Conservation (phyloP, 35 echinoderm and acorn worm genomes). For the Heliocidaris erythrogramma region DNA sequence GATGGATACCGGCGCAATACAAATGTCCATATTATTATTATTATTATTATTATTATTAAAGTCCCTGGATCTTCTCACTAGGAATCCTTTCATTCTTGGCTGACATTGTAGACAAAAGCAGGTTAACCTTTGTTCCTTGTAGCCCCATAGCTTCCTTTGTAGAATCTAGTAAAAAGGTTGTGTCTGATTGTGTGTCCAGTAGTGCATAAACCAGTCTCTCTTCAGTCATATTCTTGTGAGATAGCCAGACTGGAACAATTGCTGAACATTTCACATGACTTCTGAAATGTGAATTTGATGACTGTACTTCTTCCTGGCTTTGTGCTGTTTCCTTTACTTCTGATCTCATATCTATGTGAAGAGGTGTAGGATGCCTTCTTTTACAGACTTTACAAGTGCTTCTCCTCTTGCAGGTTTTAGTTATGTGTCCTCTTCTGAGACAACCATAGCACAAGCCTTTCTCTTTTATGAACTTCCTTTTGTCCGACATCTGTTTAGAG, state of each 20-base stretch:
- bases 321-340: neutral
- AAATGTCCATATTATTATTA: too few relatives aligned
- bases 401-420: slow-evolving; percentile 58
- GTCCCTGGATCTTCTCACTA: slow-evolving; percentile 33
- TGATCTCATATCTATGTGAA: slow-evolving; percentile 42
- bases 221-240: neutral
- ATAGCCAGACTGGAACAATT: slow-evolving; percentile 37
- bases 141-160: slow-evolving; percentile 36
- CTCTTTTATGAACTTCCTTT: slow-evolving; percentile 43
- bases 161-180: neutral
- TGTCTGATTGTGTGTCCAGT: slow-evolving; percentile 38
- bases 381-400: slow-evolving; percentile 40
- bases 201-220: slow-evolving; percentile 23
- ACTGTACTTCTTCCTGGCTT: too few relatives aligned
- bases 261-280: neutral
- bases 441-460: slow-evolving; percentile 72
- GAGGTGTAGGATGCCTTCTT: slow-evolving; percentile 53
- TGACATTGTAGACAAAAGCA: slow-evolving; percentile 46
- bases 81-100: slow-evolving; percentile 19
- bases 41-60: too few relatives aligned
- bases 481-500: too few relatives aligned
- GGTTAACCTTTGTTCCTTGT: neutral
- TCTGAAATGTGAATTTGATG: neutral
- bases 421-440: slow-evolving; percentile 56
- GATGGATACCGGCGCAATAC: too few relatives aligned